Base-by-base conservation (phyloP, 2,113 vertebrate species). In the Catharus fuscescens region DNA sequence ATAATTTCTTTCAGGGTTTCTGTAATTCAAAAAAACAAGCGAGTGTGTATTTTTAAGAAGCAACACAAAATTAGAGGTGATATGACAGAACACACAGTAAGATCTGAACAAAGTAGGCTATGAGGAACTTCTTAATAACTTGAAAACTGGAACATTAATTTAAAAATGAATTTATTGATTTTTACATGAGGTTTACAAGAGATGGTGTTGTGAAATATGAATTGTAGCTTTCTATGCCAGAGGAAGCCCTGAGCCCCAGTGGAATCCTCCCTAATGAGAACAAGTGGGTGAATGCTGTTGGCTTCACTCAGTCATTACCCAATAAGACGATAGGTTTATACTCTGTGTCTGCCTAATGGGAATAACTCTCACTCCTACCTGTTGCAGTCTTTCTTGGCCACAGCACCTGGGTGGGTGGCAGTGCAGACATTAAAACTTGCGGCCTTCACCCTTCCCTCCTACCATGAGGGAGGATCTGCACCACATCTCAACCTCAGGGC, bases 171-270 rank as follows among this genome's bases (percentile, higher is more conserved):
- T 38, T 56, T 95, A 93, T 44, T 92, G 92, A 94, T 95, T 95
- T 89, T 86, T 65, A 83, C 74, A 77, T 91, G 71, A 80, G 90
- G 96, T 95, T 94, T 90, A 96, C 82, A 94, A 84, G 82, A 67
- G 5, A 34, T 72, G n/a, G 31, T 84, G 48, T 64, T 86, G 85
- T 53, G 57, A 96, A 92, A 96, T 88, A 74, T 8, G 48, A 92
- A 93, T 92, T 90, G 74, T 26, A 83, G n/a, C 36, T 78, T 94
- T 59, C 60, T 60, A 4, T 52, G 67, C n/a, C 56, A 60, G n/a
- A 18, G 23, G 86, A 70, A 85, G 47, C 18, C 74, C 18, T 84
- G 24, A 93, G 44, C 40, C 65, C 56, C 70, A 72, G 0, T 61
- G 64, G 86, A 74, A 80, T 78, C 76, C 65, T 48, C 64, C 64